Evolutionary conservation across 30 jellyfish, hydroid and myxozoan genomes (phyloP).

Genomic region (Rhopilema esculentum): DNA sequence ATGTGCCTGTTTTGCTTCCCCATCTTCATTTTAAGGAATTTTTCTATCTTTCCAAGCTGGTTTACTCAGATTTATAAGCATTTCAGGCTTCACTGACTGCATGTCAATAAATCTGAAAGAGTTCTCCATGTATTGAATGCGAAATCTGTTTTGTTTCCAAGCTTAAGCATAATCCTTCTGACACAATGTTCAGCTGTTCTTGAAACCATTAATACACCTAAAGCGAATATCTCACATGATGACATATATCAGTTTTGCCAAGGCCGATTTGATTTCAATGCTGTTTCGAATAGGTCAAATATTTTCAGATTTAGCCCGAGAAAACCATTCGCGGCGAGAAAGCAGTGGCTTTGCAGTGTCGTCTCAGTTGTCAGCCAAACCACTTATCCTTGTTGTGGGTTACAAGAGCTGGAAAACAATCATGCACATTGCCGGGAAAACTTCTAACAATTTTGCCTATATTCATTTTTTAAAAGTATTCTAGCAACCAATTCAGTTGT

Average conservation of each 20-base stretch:
- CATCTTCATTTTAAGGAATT: neutral
- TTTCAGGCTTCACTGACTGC: neutral
- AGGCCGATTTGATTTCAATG: neutral
- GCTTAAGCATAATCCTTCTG: slow-evolving; percentile 23
- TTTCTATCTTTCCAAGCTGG: neutral
- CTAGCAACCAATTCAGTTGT: too few species aligned
- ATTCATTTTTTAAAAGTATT: too few species aligned
- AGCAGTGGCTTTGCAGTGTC: neutral
- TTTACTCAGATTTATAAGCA: neutral
- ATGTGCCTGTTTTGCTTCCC: too few species aligned
- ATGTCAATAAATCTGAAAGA: slow-evolving; percentile 1
- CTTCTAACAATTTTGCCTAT: neutral
- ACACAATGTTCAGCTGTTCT: slow-evolving; percentile 20
- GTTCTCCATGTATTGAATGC: neutral
- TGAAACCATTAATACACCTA: neutral
- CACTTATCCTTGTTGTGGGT: neutral
- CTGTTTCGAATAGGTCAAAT: neutral
- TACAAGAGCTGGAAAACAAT: neutral
- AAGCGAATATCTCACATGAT: neutral
- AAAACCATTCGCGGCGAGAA: neutral
- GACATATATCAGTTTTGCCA: neutral
- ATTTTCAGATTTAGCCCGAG: neutral
- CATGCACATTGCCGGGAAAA: neutral
- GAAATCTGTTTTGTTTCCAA: slow-evolving; percentile 31
- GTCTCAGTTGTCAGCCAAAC: neutral